These are phyloP conservation scores for Trimorus sp. DNA, from an alignment of 2,888 invertebrate genomes.

Conservation along the genomic window DNA sequence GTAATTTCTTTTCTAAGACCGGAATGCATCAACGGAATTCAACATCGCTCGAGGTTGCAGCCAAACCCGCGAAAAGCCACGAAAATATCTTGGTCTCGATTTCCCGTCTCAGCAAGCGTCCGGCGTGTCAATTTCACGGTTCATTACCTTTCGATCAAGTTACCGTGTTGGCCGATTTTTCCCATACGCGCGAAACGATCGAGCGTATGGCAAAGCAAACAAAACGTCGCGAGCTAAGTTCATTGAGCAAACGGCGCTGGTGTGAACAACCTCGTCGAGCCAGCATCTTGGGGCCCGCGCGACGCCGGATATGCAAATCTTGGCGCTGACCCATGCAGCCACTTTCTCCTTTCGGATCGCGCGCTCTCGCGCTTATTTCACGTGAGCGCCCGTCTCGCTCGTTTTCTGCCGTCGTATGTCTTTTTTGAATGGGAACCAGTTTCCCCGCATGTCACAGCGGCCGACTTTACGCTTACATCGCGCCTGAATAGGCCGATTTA, in stretches of 20 bases:
- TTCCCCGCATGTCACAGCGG: conserved; percentile 49
- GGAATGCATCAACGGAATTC: too few relatives aligned
- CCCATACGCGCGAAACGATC: conserved; percentile 8
- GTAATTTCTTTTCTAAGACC: too few relatives aligned
- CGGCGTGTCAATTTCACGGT: conserved; percentile 5
- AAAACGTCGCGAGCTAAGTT: conserved; percentile 39
- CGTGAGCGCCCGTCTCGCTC: conserved; percentile 30
- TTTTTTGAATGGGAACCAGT: conserved; percentile 64
- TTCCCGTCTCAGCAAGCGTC: neutral
- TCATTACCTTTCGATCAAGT: neutral
- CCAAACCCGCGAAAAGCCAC: too few relatives aligned
- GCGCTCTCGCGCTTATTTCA: conserved; percentile 23
- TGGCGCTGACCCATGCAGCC: conserved; percentile 64
- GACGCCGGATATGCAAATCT: conserved; percentile 67
- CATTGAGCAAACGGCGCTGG: conserved; percentile 53
- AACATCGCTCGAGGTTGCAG: too few relatives aligned
- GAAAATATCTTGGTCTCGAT: too few relatives aligned
- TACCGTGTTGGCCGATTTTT: conserved; percentile 3
- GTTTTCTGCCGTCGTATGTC: conserved; percentile 34
- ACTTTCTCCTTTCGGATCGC: conserved; percentile 60
- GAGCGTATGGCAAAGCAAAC: conserved; percentile 35
- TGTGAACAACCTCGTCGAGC: conserved; percentile 61
- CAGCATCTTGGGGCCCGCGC: conserved; percentile 55
- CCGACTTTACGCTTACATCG: conserved; percentile 53
- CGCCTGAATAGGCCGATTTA: conserved; percentile 53